A percentile compares a stretch with the other conserved stretches of the same genome.
Evolutionary conservation across 2,113 vertebrate species (phyloP).

Genomic region (Cettia cetti): DNA sequence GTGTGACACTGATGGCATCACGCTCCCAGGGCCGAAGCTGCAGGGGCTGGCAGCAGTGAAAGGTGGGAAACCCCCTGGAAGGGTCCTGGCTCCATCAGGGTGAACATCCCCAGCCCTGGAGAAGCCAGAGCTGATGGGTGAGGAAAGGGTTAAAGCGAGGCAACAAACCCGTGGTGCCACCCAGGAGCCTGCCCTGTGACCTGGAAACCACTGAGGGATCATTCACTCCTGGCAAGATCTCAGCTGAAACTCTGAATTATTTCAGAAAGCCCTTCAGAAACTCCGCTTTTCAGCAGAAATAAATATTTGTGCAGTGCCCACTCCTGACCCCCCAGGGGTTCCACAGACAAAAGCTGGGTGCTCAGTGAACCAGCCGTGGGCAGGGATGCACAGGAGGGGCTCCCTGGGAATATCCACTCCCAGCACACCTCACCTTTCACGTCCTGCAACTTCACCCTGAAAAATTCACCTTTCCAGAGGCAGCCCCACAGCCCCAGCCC

Average conservation of each 20-base stretch:
- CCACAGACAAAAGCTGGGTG: not conserved
- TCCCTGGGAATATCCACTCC: not conserved
- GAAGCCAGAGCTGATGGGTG: not conserved
- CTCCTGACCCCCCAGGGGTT: accelerated
- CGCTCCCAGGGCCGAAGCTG: not conserved
- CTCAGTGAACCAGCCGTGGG: not conserved
- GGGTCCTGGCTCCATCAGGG: accelerated
- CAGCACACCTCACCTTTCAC: accelerated
- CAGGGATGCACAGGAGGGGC: accelerated
- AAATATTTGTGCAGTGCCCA: accelerated
- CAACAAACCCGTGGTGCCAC: accelerated
- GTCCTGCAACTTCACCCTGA: accelerated
- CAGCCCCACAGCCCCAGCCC: accelerated
- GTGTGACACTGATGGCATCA: not conserved
- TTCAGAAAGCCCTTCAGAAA: not conserved
- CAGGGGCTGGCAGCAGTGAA: accelerated
- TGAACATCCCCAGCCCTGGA: accelerated
- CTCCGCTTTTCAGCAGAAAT: accelerated
- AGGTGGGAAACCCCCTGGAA: not conserved
- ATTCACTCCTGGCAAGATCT: not conserved
- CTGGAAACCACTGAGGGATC: accelerated
- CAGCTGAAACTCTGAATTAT: accelerated
- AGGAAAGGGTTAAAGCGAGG: not conserved
- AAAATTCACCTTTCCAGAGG: not conserved
- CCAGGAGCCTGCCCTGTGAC: not conserved